phyloP scores from a whole-genome alignment of 2,888 invertebrate genomes.

The Agonopterix subpropinquella region DNA sequence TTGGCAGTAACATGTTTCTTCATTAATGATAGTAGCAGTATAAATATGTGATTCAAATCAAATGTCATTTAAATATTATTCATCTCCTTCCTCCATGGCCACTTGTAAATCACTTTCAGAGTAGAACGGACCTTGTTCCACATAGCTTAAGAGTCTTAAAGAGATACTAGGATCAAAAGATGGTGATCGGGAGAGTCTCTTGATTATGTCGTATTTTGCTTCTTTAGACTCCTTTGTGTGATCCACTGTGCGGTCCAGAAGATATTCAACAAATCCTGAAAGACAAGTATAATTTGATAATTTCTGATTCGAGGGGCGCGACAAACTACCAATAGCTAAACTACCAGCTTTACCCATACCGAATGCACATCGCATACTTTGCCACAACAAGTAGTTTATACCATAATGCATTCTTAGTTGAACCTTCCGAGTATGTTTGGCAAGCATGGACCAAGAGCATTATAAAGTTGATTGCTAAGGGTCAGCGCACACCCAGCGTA shows the following conservation, averaged over 20 bases:
- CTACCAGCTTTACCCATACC: too few relatives aligned
- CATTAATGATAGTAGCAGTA: background rate
- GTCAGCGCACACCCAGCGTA: too few relatives aligned
- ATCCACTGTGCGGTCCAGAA: constrained; percentile 84
- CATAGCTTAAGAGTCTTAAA: constrained; percentile 79
- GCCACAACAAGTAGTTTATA: too few relatives aligned
- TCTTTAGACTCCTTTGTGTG: constrained; percentile 83
- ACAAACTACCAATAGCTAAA: too few relatives aligned
- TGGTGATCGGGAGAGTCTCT: constrained; percentile 72
- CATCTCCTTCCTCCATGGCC: constrained; percentile 81
- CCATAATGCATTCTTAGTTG: too few relatives aligned
- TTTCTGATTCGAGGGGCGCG: background rate
- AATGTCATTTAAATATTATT: constrained; percentile 10
- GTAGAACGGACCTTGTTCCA: constrained; percentile 86
- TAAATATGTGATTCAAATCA: background rate
- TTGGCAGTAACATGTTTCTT: background rate
- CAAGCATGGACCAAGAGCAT: too few relatives aligned
- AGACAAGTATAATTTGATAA: background rate
- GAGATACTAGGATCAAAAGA: constrained; percentile 78
- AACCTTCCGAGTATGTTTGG: too few relatives aligned
- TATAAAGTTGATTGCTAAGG: too few relatives aligned
- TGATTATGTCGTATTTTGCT: constrained; percentile 83
- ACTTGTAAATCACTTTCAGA: constrained; percentile 82
- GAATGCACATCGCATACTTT: too few relatives aligned
- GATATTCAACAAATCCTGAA: constrained; percentile 83